A percentile compares a stretch with the other conserved stretches of the same genome.
phyloP scores from a whole-genome alignment of 2,797 vertebrate species.

The Eutrigla gurnardus region DNA sequence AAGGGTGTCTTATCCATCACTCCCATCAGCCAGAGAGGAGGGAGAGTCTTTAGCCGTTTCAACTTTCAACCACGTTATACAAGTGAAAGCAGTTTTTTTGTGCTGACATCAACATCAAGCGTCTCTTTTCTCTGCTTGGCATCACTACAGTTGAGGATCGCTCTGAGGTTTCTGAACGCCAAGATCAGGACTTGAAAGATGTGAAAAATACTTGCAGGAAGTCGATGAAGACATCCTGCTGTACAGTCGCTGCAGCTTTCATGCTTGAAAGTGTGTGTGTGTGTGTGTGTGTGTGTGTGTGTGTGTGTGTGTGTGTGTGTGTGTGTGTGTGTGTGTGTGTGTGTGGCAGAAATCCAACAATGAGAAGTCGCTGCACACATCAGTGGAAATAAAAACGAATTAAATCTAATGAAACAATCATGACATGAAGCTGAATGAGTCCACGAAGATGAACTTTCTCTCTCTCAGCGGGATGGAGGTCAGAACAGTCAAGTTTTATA shows the following conservation, averaged over 20 bases:
- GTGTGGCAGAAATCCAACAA: neutral
- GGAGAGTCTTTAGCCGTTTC: neutral
- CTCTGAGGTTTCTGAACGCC: neutral
- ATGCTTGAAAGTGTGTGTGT: no score
- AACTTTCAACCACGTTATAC: neutral
- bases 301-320: neutral
- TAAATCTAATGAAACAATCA: slow-evolving; percentile 9
- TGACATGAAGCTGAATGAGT: neutral
- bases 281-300: no score
- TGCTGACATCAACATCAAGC: slow-evolving; percentile 12
- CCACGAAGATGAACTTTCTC: neutral
- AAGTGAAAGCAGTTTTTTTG: slow-evolving; percentile 17
- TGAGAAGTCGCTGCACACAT: neutral
- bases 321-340: slow-evolving; percentile 15
- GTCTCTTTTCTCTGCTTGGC: slow-evolving; percentile 18
- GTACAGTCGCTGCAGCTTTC: slow-evolving; percentile 5
- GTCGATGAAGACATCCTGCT: slow-evolving; percentile 45
- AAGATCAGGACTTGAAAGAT: slow-evolving; percentile 21
- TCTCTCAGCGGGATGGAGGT: neutral
- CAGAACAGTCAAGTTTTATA: neutral
- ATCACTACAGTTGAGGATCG: slow-evolving; percentile 25
- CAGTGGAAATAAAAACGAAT: neutral
- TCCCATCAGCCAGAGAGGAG: neutral
- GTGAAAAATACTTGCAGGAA: slow-evolving; percentile 36
- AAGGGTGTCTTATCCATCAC: neutral